Conservation (phyloP, 2,888 invertebrate species). For the Keiferia lycopersicella region DNA sequence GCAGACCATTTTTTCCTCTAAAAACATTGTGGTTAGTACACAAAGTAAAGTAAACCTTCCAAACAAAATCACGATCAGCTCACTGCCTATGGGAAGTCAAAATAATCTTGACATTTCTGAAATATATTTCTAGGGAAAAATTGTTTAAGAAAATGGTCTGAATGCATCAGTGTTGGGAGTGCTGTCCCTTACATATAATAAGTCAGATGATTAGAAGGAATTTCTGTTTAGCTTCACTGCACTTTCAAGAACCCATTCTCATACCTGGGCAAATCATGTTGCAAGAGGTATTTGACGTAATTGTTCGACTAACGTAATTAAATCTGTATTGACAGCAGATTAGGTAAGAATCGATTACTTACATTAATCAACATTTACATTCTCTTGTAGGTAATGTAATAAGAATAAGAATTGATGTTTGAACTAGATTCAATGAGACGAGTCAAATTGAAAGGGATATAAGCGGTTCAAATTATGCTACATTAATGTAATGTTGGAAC, state of each 20-base stretch:
- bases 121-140: too few species aligned
- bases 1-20: too few species aligned
- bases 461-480: neutral
- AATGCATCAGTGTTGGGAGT: too few species aligned
- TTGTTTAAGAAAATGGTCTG: too few species aligned
- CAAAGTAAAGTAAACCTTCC: too few species aligned
- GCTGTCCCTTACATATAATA: too few species aligned
- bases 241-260: neutral
- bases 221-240: neutral
- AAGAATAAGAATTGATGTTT: conserved; percentile 11
- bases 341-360: conserved; percentile 4
- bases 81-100: too few species aligned
- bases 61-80: too few species aligned
- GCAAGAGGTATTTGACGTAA: conserved; percentile 12
- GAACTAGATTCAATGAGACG: conserved; percentile 31
- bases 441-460: neutral
- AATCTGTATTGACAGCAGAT: conserved; percentile 22
- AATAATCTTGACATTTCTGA: too few species aligned
- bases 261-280: neutral
- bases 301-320: conserved; percentile 13
- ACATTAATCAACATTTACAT: conserved; percentile 16
- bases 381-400: conserved; percentile 9
- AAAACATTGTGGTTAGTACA: too few species aligned
- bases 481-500: neutral
- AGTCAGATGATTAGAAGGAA: neutral